These are phyloP conservation scores for Anticlea derivata DNA, from an alignment of 2,888 invertebrate genomes.

Conservation along the genomic window DNA sequence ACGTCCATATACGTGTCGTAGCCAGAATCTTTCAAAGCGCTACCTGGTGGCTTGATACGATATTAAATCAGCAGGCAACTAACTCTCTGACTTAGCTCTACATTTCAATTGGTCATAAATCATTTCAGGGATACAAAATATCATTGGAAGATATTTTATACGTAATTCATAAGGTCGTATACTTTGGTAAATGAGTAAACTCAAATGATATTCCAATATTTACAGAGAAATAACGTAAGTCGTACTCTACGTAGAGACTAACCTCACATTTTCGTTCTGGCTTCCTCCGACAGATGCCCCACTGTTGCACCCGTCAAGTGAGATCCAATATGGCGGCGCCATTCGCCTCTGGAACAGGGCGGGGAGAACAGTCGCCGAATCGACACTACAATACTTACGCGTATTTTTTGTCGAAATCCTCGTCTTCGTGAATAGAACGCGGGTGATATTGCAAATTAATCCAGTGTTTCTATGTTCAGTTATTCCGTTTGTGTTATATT, in stretches of 20 bases:
- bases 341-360: conserved; percentile 82
- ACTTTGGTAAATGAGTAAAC: neutral
- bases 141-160: neutral
- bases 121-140: neutral
- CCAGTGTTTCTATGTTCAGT: conserved; percentile 75
- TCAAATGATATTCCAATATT: neutral
- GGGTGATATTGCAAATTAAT: conserved; percentile 77
- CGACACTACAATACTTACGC: conserved; percentile 79
- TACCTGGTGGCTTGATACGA: conserved; percentile 44
- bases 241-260: conserved; percentile 23
- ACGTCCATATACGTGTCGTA: conserved; percentile 5
- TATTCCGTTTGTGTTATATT: conserved; percentile 74
- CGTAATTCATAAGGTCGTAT: neutral
- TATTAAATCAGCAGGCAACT: conserved; percentile 26
- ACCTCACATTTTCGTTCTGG: conserved; percentile 48
- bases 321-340: conserved; percentile 81
- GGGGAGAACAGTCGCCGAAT: conserved; percentile 81
- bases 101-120: conserved; percentile 1
- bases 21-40: conserved; percentile 39
- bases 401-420: conserved; percentile 78
- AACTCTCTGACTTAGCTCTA: conserved; percentile 4
- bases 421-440: conserved; percentile 79
- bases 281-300: conserved; percentile 66
- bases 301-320: conserved; percentile 54
- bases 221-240: conserved; percentile 7